phyloP scores from a whole-genome alignment of 2,888 invertebrate species.

The Ichneumon xanthorius region DNA sequence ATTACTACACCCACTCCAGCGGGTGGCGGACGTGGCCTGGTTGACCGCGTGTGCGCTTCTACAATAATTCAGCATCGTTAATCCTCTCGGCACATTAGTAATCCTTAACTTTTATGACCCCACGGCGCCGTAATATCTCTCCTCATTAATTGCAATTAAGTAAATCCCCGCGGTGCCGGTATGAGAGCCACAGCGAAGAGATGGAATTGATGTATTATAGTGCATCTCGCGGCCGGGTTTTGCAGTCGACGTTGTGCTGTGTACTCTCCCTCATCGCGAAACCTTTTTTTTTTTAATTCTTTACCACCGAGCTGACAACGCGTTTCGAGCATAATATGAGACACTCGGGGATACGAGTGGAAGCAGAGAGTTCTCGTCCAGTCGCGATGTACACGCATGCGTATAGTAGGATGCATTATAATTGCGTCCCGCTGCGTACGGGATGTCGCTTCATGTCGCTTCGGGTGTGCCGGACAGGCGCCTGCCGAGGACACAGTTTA shows the following conservation, averaged over 20 bases:
- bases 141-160: slow-evolving; percentile 85
- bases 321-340: slow-evolving; percentile 42
- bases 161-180: slow-evolving; percentile 78
- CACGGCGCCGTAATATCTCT: slow-evolving; percentile 81
- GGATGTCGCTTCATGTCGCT: slow-evolving; percentile 18
- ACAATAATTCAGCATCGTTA: slow-evolving; percentile 83
- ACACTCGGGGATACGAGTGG: neutral
- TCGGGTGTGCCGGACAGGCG: slow-evolving; percentile 40
- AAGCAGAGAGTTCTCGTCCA: slow-evolving; percentile 7
- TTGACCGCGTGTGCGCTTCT: slow-evolving; percentile 56
- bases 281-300: slow-evolving; percentile 40
- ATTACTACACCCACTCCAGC: slow-evolving; percentile 64
- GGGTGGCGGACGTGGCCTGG: slow-evolving; percentile 51
- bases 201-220: slow-evolving; percentile 62
- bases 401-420: slow-evolving; percentile 36
- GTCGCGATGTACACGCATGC: slow-evolving; percentile 17
- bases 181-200: slow-evolving; percentile 69
- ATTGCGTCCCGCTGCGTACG: slow-evolving; percentile 23
- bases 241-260: slow-evolving; percentile 36
- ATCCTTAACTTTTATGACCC: slow-evolving; percentile 81
- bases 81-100: slow-evolving; percentile 83
- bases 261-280: slow-evolving; percentile 25
- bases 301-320: slow-evolving; percentile 45
- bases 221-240: slow-evolving; percentile 39
- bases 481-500: slow-evolving; percentile 30